Percentiles rank a stretch among this genome's conserved stretches.
These are phyloP conservation scores for Montipora efflorescens DNA, from an alignment of 64 coral and sea anemone genomes.

Conservation along the genomic window DNA sequence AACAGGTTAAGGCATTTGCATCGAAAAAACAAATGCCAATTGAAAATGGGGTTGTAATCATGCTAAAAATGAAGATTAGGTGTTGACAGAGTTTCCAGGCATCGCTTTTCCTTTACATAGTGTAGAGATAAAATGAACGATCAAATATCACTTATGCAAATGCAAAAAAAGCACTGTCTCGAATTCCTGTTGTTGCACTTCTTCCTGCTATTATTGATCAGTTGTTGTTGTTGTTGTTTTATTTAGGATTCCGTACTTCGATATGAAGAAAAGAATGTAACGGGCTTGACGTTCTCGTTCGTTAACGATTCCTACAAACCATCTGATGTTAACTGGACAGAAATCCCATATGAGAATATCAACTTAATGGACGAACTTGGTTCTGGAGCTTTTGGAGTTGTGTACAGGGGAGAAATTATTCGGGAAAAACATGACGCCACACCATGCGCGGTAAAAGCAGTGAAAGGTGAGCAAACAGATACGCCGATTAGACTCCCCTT, in stretches of 20 bases:
- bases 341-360: constrained; percentile 59
- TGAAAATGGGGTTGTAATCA: too few species aligned
- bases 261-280: constrained; percentile 18
- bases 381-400: constrained; percentile 80
- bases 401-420: constrained; percentile 62
- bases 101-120: too few species aligned
- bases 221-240: background rate
- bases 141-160: too few species aligned
- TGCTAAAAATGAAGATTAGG: too few species aligned
- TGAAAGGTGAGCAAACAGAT: constrained; percentile 66
- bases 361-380: constrained; percentile 67
- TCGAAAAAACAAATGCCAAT: too few species aligned
- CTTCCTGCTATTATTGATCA: too few species aligned
- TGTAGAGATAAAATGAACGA: too few species aligned
- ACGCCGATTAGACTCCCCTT: too few species aligned
- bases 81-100: too few species aligned
- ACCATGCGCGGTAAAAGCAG: constrained; percentile 75
- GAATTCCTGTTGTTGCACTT: too few species aligned
- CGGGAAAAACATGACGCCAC: constrained; percentile 36
- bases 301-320: background rate
- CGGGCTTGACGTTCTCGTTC: background rate
- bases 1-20: too few species aligned
- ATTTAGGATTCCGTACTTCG: background rate
- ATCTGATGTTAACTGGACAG: constrained; percentile 32
- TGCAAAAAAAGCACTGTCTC: too few species aligned